Base-by-base conservation (phyloP, 2,113 vertebrate genomes). In the Coryphaenoides rupestris region DNA sequence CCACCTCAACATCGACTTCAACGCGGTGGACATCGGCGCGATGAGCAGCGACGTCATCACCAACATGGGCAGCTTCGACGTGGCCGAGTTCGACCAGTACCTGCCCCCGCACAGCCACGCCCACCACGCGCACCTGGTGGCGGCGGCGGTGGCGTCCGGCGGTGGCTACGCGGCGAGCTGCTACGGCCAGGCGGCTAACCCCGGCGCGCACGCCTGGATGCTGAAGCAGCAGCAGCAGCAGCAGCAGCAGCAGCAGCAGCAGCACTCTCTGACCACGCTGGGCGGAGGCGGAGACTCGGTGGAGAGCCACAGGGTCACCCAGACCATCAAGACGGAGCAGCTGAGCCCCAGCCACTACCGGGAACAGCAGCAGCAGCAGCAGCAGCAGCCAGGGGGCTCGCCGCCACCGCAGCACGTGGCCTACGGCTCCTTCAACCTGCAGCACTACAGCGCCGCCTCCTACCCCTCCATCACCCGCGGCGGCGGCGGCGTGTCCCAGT, bases 261-360 rank as follows among this genome's bases (percentile, higher is more conserved):
- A 87, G 68, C 92, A 92, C 75, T 78, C 91, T 19, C 83, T 95
- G 66, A 88, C 92, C 50, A 75, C 90, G 21, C 81, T 98, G 81
- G 82, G 90, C 72, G 83, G 77, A 46, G 82, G 73, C 47, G 72
- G 79, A 1, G 92, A 92, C n/a, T n/a, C n/a, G n/a, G n/a, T n/a
- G n/a, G n/a, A n/a, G n/a, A n/a, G n/a, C 58, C 94, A 95, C 89
- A 89, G 93, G 86, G 74, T 89, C 70, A 92, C 95, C 49, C 96
- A 98, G 91, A 98, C n/a, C n/a, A n/a, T 98, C 91, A 99, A 98
- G 91, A 97, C 95, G 0, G 95, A 96, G 87, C 95, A 97, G 85
- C 90, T 97, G 65, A 98, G 95, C 58, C 95, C 95, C 52, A 95
- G 93, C 79, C 95, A 97, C 89, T 97, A 97, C 92, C 94, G 86